Conservation (phyloP, 2,888 invertebrate species). For the Lathronympha strigana region DNA sequence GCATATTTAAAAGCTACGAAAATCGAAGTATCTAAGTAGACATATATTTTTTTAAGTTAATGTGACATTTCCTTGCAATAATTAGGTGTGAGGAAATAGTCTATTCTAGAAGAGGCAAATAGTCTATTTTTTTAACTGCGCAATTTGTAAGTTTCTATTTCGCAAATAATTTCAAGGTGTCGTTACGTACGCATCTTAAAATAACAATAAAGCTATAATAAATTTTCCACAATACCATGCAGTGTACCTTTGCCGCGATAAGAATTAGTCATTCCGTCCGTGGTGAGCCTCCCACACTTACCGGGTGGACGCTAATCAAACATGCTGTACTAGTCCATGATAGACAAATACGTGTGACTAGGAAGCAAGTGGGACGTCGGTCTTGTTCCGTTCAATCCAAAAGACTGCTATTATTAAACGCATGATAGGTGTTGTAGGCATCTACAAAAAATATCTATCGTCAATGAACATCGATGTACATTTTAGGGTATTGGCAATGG, state of each 20-base stretch:
- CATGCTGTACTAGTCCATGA: slow-evolving; percentile 44
- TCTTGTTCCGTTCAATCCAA: slow-evolving; percentile 30
- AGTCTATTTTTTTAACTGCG: background rate
- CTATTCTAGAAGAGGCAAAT: too few species aligned
- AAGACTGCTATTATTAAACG: slow-evolving; percentile 27
- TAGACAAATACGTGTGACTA: slow-evolving; percentile 29
- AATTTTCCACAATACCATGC: slow-evolving; percentile 69
- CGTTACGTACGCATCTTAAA: slow-evolving; percentile 43
- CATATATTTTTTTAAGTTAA: background rate
- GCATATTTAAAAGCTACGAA: slow-evolving; percentile 13
- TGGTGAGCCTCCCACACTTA: slow-evolving; percentile 56
- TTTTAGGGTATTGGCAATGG: background rate
- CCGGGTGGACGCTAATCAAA: slow-evolving; percentile 57
- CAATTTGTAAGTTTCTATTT: background rate
- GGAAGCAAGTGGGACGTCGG: slow-evolving; percentile 29
- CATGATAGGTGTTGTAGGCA: slow-evolving; percentile 4
- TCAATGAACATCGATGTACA: background rate
- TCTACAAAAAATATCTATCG: background rate
- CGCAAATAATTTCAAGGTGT: slow-evolving; percentile 24
- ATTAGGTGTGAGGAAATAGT: too few species aligned
- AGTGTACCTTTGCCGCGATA: slow-evolving; percentile 56
- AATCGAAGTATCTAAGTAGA: slow-evolving; percentile 2
- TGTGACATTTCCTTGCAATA: background rate
- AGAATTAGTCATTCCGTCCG: slow-evolving; percentile 61
- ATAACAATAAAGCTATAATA: slow-evolving; percentile 45